Percentiles rank a stretch among this genome's conserved stretches.
phyloP scores from a whole-genome alignment of 2,113 vertebrate species.

The Salminus brasiliensis region DNA sequence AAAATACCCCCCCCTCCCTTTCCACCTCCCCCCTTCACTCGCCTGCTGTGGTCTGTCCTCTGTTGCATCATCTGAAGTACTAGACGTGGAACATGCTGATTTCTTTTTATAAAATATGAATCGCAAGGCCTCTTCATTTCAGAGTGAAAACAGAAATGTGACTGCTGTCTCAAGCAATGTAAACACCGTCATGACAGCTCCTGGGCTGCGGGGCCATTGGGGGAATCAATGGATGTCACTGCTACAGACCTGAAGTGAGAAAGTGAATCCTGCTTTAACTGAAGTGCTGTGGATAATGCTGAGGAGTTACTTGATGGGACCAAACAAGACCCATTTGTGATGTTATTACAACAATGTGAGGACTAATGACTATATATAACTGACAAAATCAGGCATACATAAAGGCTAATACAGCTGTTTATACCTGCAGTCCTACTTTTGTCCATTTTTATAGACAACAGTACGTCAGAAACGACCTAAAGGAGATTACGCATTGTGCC shows the following conservation, averaged over 20 bases:
- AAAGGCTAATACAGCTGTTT: no score
- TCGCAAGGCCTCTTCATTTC: neutral
- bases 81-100: neutral
- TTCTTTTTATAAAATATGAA: neutral
- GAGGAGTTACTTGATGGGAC: neutral
- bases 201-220: neutral
- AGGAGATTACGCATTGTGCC: no score
- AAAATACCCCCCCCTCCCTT: no score
- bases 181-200: neutral
- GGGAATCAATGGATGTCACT: neutral
- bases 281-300: neutral
- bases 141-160: neutral
- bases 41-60: neutral
- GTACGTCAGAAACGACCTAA: no score
- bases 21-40: no score
- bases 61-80: neutral
- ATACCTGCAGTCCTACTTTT: no score
- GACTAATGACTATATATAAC: conserved; percentile 19
- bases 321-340: neutral
- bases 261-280: neutral
- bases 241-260: neutral
- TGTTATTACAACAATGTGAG: neutral
- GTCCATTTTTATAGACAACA: no score
- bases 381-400: neutral
- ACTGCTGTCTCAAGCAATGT: neutral